Conservation (phyloP, 2,113 vertebrate species). For the Nesoenas mayeri region DNA sequence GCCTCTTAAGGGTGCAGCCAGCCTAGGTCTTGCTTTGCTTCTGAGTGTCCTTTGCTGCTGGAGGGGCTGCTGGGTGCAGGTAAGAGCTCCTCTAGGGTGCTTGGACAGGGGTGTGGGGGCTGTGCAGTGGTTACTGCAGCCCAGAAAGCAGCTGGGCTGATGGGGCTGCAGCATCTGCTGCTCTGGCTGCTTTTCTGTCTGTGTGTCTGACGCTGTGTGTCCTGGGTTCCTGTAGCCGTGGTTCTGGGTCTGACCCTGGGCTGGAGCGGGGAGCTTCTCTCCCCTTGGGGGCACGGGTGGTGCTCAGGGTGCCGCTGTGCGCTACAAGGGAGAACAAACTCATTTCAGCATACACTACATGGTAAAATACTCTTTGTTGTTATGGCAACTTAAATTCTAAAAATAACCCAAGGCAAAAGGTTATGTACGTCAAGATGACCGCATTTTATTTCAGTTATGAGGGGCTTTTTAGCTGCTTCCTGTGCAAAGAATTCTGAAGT, state of each 20-base stretch:
- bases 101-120: too few relatives aligned
- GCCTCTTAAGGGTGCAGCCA: too few relatives aligned
- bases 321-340: background rate
- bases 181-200: fast-evolving
- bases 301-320: background rate
- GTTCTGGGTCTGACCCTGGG: too few relatives aligned
- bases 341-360: background rate
- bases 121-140: fast-evolving
- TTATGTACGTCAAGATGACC: conserved; percentile 43
- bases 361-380: conserved; percentile 56
- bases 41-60: fast-evolving
- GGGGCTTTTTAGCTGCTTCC: background rate
- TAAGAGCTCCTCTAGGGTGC: background rate
- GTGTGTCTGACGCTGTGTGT: fast-evolving
- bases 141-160: fast-evolving
- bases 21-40: fast-evolving
- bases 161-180: fast-evolving
- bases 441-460: background rate
- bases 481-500: background rate
- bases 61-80: fast-evolving
- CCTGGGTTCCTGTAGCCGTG: fast-evolving
- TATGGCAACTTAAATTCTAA: conserved; percentile 61
- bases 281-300: fast-evolving
- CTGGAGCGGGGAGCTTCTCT: fast-evolving
- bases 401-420: conserved; percentile 28